Percentiles rank a stretch among this genome's conserved stretches.
Conservation (phyloP, 2,797 vertebrate genomes). For the Pantherophis alleghaniensis region DNA sequence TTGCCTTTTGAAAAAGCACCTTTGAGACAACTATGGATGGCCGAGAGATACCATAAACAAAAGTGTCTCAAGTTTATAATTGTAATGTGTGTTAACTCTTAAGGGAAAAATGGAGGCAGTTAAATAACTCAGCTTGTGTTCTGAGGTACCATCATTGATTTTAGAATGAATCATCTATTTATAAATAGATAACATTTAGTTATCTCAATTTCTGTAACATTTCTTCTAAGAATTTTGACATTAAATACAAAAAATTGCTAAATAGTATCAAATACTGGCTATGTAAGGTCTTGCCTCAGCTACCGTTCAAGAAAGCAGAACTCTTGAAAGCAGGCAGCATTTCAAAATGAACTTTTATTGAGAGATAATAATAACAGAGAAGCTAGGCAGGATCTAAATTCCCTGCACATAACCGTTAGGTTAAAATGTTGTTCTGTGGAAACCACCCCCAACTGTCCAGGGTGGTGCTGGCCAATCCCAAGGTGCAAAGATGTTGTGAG, state of each 20-base stretch:
- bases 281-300: too few species aligned
- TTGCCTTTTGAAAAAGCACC: background rate
- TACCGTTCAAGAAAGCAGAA: too few species aligned
- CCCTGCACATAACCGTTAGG: too few species aligned
- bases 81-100: background rate
- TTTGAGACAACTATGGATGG: background rate
- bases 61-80: background rate
- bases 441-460: too few species aligned
- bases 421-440: too few species aligned
- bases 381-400: too few species aligned
- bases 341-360: too few species aligned
- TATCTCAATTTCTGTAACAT: conserved; percentile 12
- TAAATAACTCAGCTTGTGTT: background rate
- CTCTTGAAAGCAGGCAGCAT: too few species aligned
- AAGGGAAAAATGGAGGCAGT: background rate
- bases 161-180: background rate
- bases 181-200: conserved; percentile 1
- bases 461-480: too few species aligned
- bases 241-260: background rate
- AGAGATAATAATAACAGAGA: too few species aligned
- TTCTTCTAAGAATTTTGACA: background rate
- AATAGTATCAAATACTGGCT: background rate
- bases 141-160: conserved; percentile 7
- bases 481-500: too few species aligned
- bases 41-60: background rate